Base-by-base conservation (phyloP, 2,888 invertebrate species). In the Pardosa pseudoannulata region DNA sequence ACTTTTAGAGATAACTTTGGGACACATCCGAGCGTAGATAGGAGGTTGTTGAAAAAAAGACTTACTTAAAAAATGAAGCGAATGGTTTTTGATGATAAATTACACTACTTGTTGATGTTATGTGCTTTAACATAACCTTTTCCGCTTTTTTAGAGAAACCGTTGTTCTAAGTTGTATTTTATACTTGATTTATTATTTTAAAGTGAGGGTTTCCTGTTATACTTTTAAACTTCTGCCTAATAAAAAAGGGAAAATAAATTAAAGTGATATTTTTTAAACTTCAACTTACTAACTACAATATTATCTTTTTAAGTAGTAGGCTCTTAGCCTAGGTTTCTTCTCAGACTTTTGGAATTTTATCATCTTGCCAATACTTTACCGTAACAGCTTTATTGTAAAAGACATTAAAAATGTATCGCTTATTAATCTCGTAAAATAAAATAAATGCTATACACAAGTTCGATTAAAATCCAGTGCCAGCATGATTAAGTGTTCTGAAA, bases 401-500 rank as follows among this genome's bases (percentile, higher is more conserved):
- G n/a, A n/a, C n/a, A n/a, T n/a, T n/a, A n/a, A n/a, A n/a, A n/a
- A n/a, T n/a, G n/a, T n/a, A n/a, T n/a, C n/a, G n/a, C n/a, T 23
- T 23, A 5, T 3, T 62, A 27, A 2, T 62, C 3, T 23, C 13
- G 3, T 62, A 27, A 2, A 9, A 9, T 16, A 13, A 13, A 46
- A 6, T 13, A 2, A 9, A 9, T 16, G 7, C 7, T 46, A 9
- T 16, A n/a, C n/a, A n/a, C n/a, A n/a, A n/a, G n/a, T n/a, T n/a
- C n/a, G n/a, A 39, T 39, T 28, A 67, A 68, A 79, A 79, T 79
- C 79, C 79, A 79, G 79, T 79, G 79, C 65, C 79, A 56, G 68
- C 32, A 70, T 36, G 39, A 36, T 29, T 41, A 19, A 50, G n/a
- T n/a, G n/a, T 27, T 32, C 28, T 36, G 13, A 9, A 13, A 36